Conservation (phyloP, 2,797 vertebrate species). For the Myripristis murdjan region DNA sequence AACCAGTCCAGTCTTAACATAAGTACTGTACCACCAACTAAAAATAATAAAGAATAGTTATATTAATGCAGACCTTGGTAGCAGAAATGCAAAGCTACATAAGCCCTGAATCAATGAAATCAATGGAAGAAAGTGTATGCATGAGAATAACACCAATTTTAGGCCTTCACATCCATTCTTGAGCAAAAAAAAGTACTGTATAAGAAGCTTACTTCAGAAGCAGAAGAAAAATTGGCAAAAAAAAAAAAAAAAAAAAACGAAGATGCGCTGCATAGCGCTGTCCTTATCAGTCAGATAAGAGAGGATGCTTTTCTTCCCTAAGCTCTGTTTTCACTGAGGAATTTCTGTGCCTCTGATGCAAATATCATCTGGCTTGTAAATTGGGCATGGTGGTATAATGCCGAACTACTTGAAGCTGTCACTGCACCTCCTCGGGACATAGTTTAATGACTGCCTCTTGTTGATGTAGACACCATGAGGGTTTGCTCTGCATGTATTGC, state of each 20-base stretch:
- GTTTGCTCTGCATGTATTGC: constrained; percentile 44
- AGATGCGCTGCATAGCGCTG: constrained; percentile 43
- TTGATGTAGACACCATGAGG: constrained; percentile 54
- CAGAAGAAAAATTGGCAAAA: constrained; percentile 35
- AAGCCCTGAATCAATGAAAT: constrained; percentile 50
- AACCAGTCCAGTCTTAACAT: constrained; percentile 36
- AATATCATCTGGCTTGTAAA: constrained; percentile 77
- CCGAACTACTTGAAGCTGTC: constrained; percentile 70
- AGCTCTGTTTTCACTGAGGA: constrained; percentile 72
- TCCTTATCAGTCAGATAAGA: constrained; percentile 75
- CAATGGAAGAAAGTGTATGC: constrained; percentile 44
- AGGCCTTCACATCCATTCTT: constrained; percentile 48
- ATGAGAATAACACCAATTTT: constrained; percentile 40
- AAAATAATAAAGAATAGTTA: constrained; percentile 25
- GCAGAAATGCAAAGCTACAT: constrained; percentile 42
- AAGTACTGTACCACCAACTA: constrained; percentile 21
- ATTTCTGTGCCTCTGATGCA: constrained; percentile 70
- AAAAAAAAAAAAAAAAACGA: constrained; percentile 30
- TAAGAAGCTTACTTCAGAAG: constrained; percentile 69
- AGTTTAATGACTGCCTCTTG: constrained; percentile 76
- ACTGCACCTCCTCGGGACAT: constrained; percentile 73
- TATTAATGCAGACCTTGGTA: constrained; percentile 20
- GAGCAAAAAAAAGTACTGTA: constrained; percentile 41
- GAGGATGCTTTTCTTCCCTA: constrained; percentile 66
- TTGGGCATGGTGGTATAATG: constrained; percentile 68